Evolutionary conservation across 2,797 vertebrate species (phyloP).

Genomic region (Muraenolepis orangiensis): DNA sequence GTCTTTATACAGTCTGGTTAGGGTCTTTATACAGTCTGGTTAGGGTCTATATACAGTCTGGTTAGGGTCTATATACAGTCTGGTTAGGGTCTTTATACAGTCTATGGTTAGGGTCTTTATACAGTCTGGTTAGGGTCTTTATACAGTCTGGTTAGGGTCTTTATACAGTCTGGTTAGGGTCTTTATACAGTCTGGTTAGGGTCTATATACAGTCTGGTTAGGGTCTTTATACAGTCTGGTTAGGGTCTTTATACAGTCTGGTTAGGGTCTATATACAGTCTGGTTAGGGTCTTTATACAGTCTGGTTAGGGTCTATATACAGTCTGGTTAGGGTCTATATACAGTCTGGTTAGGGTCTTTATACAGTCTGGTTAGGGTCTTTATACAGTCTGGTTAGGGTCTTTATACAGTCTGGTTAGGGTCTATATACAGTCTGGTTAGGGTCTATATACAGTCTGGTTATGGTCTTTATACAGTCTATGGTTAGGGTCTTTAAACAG

Average conservation of each 20-base stretch:
- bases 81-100: neutral
- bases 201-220: neutral
- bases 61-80: too few species aligned
- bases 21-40: neutral
- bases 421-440: too few species aligned
- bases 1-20: too few species aligned
- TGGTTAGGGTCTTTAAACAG: neutral
- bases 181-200: neutral
- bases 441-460: neutral
- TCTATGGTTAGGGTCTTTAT: too few species aligned
- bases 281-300: too few species aligned
- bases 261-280: neutral
- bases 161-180: too few species aligned
- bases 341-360: too few species aligned
- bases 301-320: neutral
- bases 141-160: neutral
- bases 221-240: too few species aligned
- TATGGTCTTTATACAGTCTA: too few species aligned
- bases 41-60: neutral
- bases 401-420: neutral
- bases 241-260: neutral
- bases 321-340: too few species aligned
- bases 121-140: too few species aligned
- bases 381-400: too few species aligned
- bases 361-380: neutral